These are phyloP conservation scores for Alfaro cultratus DNA, from an alignment of 2,797 vertebrate genomes.

Conservation along the genomic window DNA sequence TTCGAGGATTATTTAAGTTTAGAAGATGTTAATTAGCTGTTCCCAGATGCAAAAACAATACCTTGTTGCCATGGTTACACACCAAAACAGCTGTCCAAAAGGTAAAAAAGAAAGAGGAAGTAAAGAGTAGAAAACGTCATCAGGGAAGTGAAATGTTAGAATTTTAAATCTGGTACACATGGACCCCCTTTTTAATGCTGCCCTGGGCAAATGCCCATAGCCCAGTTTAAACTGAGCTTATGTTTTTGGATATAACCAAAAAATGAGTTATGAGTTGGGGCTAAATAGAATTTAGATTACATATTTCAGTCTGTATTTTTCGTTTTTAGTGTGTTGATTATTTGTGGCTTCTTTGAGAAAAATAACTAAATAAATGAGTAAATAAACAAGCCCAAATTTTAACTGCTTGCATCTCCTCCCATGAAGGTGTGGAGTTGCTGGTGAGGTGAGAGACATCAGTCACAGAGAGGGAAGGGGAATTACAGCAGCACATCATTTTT, in stretches of 20 bases:
- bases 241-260: background rate
- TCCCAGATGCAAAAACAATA: background rate
- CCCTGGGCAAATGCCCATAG: background rate
- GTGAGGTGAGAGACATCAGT: constrained; percentile 21
- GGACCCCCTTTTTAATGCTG: background rate
- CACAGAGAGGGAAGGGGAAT: constrained; percentile 36
- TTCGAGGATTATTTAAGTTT: background rate
- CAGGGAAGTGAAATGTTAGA: background rate
- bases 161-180: background rate
- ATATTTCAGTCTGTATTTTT: background rate
- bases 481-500: constrained; percentile 67
- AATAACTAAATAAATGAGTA: background rate
- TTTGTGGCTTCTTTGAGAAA: background rate
- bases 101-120: background rate
- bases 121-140: background rate
- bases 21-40: background rate
- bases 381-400: background rate
- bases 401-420: background rate
- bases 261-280: background rate
- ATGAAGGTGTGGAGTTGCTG: background rate
- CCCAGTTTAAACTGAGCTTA: background rate
- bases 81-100: background rate
- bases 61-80: background rate
- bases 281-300: background rate
- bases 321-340: background rate